Evolutionary conservation across 2,113 vertebrate species (phyloP).

Genomic region (Sphaerodactylus townsendi): DNA sequence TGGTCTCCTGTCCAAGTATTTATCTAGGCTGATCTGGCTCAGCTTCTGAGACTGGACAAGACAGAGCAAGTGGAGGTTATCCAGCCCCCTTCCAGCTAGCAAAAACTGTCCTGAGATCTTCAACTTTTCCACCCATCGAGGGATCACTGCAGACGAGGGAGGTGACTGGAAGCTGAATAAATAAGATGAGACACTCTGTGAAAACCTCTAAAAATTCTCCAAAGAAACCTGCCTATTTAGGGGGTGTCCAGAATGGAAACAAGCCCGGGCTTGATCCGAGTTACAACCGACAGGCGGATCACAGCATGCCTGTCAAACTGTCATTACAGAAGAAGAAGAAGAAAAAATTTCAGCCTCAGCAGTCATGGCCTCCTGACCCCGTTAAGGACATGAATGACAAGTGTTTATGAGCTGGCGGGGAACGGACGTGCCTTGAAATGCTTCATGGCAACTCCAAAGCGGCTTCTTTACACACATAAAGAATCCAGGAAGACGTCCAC

Average conservation of each 20-base stretch:
- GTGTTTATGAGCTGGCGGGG: slow-evolving; percentile 58
- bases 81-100: slow-evolving; percentile 17
- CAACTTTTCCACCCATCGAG: slow-evolving; percentile 42
- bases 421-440: slow-evolving; percentile 65
- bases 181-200: slow-evolving; percentile 48
- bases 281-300: slow-evolving; percentile 62
- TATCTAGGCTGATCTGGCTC: neutral
- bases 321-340: neutral
- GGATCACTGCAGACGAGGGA: slow-evolving; percentile 44
- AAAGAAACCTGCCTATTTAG: slow-evolving; percentile 43
- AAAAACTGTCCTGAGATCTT: slow-evolving; percentile 28
- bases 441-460: slow-evolving; percentile 58
- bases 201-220: slow-evolving; percentile 48
- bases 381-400: slow-evolving; percentile 61
- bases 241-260: slow-evolving; percentile 53
- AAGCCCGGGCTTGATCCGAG: slow-evolving; percentile 56
- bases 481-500: slow-evolving; percentile 49
- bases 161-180: slow-evolving; percentile 45
- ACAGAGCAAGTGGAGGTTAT: too few species aligned
- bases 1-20: too few species aligned
- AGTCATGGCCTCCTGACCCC: slow-evolving; percentile 51
- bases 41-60: too few species aligned
- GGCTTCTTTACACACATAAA: slow-evolving; percentile 23
- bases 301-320: slow-evolving; percentile 59
- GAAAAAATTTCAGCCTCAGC: slow-evolving; percentile 49